Conservation (phyloP, 37 sponge, comb jelly and placozoan species). For the Diacarnus erythraeanus region DNA sequence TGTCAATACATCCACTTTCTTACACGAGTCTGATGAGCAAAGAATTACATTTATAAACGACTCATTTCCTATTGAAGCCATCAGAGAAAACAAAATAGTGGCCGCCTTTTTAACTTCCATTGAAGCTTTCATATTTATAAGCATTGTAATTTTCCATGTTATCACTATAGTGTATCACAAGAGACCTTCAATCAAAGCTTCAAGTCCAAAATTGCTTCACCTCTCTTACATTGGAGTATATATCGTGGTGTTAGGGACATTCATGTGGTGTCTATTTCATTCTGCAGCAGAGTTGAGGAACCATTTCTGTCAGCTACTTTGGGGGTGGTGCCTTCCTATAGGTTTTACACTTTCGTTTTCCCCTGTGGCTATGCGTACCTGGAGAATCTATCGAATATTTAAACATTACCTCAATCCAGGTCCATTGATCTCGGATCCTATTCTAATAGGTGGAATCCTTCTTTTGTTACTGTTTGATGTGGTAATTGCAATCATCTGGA, state of each 20-base stretch:
- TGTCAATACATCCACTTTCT: neutral
- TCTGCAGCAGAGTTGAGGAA: neutral
- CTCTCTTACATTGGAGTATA: neutral
- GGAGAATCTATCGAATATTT: conserved; percentile 21
- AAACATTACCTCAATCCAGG: conserved; percentile 28
- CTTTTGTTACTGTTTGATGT: neutral
- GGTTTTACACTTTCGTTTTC: conserved; percentile 6
- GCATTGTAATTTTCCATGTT: neutral
- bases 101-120: neutral
- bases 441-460: neutral
- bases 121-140: neutral
- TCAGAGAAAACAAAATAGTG: neutral
- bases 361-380: conserved; percentile 11
- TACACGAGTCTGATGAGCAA: neutral
- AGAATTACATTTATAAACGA: neutral
- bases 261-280: neutral
- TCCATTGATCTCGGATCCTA: conserved; percentile 11
- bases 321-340: conserved; percentile 15
- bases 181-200: neutral
- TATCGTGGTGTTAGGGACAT: neutral
- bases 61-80: neutral
- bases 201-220: conserved; percentile 7
- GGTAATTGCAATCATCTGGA: conserved; percentile 10
- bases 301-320: conserved; percentile 1
- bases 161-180: neutral